Conservation (phyloP, 2,797 vertebrate genomes). For the Emys orbicularis region DNA sequence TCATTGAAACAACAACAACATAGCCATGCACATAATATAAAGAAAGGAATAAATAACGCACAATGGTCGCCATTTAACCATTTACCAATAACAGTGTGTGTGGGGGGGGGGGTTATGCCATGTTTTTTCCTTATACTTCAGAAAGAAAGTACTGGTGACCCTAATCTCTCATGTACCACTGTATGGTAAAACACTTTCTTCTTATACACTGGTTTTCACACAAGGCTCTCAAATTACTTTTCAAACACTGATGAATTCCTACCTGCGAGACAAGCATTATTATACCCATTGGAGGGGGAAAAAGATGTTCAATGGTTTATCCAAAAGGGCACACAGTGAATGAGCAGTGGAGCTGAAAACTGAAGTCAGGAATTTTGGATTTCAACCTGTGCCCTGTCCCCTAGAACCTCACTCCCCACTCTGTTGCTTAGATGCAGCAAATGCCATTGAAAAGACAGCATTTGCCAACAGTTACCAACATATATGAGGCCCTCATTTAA, state of each 20-base stretch:
- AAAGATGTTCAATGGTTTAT: background rate
- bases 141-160: constrained; percentile 10
- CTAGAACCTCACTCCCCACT: background rate
- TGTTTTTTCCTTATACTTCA: background rate
- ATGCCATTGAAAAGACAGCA: background rate
- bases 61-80: background rate
- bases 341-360: background rate
- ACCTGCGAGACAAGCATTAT: constrained; percentile 56
- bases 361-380: background rate
- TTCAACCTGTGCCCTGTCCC: background rate
- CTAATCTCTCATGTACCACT: background rate
- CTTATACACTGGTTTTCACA: constrained; percentile 34
- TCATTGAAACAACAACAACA: background rate
- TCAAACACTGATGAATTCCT: constrained; percentile 56
- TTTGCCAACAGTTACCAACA: background rate
- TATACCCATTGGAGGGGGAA: constrained; percentile 28
- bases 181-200: background rate
- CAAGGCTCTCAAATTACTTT: constrained; percentile 65
- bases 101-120: background rate
- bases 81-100: background rate
- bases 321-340: constrained; percentile 39
- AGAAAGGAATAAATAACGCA: background rate
- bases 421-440: background rate
- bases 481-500: background rate
- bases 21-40: background rate